These are phyloP conservation scores for Epinephelus cyanopodus DNA, from an alignment of 2,113 vertebrate species.

Conservation along the genomic window DNA sequence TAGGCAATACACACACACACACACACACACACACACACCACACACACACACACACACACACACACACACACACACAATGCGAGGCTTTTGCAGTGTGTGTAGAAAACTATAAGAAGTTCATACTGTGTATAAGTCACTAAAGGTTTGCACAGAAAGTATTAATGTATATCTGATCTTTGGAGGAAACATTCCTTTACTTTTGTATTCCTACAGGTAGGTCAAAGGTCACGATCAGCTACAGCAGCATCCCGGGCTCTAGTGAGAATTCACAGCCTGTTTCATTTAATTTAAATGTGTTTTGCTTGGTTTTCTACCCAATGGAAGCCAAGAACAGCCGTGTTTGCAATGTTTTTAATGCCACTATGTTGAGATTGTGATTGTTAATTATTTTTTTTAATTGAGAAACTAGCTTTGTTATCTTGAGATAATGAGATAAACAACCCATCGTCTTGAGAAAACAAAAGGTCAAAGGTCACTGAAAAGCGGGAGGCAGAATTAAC, in stretches of 20 bases:
- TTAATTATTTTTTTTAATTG: too few species aligned
- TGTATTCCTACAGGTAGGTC: neutral
- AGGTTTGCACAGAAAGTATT: constrained; percentile 15
- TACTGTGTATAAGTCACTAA: neutral
- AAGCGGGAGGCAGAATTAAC: neutral
- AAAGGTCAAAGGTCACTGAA: neutral
- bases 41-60: neutral
- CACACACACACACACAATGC: constrained; percentile 16
- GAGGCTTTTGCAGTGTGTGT: neutral
- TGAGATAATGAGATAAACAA: too few species aligned
- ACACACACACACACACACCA: constrained; percentile 20
- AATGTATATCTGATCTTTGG: neutral
- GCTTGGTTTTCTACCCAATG: neutral
- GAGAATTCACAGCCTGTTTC: neutral
- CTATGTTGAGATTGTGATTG: too few species aligned
- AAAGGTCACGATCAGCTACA: constrained; percentile 3
- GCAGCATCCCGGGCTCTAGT: neutral
- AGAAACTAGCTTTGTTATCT: too few species aligned
- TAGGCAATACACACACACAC: constrained; percentile 15
- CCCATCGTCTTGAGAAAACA: too few species aligned
- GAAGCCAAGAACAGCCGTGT: too few species aligned
- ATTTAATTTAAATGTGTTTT: neutral
- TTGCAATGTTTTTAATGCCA: too few species aligned
- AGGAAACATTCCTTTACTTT: neutral
- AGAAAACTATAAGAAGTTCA: neutral